A percentile compares a stretch with the other conserved stretches of the same genome.
These are phyloP conservation scores for Drosophila tani DNA, from an alignment of 1,140 invertebrate genomes.

Conservation along the genomic window DNA sequence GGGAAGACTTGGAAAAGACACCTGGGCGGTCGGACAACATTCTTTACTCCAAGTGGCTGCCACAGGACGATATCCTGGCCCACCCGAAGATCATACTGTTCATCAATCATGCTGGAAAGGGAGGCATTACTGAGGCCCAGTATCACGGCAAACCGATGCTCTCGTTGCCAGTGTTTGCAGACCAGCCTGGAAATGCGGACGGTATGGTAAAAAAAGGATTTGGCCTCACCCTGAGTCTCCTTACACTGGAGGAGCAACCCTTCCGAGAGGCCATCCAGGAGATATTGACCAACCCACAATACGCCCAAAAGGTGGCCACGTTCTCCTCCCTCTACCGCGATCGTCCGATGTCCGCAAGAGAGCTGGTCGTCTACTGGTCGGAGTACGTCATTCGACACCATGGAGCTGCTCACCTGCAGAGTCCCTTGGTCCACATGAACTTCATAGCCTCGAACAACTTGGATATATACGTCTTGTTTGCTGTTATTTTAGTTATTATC, in stretches of 20 bases:
- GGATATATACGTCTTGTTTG: conserved; percentile 53
- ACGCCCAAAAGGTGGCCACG: conserved; percentile 38
- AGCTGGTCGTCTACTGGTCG: conserved; percentile 83
- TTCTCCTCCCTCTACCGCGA: conserved; percentile 71
- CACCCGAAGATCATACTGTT: conserved; percentile 88
- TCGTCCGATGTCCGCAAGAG: conserved; percentile 65
- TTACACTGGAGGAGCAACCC: conserved; percentile 86
- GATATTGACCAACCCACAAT: conserved; percentile 61
- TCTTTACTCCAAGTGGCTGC: conserved; percentile 86
- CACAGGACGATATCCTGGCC: conserved; percentile 86
- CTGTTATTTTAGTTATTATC: background rate
- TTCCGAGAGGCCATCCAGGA: conserved; percentile 57
- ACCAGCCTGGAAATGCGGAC: conserved; percentile 68
- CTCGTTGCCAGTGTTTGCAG: conserved; percentile 85
- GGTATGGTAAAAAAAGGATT: conserved; percentile 49
- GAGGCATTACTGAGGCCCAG: conserved; percentile 85
- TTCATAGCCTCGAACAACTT: conserved; percentile 49
- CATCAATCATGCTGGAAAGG: conserved; percentile 89
- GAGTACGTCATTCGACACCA: conserved; percentile 85
- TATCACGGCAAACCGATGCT: conserved; percentile 86
- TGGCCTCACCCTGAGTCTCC: conserved; percentile 67
- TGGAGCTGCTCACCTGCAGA: conserved; percentile 75
- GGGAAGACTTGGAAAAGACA: conserved; percentile 65
- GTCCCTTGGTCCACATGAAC: conserved; percentile 80
- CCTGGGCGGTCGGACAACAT: conserved; percentile 86